Percentiles rank a stretch among this genome's conserved stretches.
Conservation (phyloP, 2,797 vertebrate genomes). For the Microctenopoma lineatum region DNA sequence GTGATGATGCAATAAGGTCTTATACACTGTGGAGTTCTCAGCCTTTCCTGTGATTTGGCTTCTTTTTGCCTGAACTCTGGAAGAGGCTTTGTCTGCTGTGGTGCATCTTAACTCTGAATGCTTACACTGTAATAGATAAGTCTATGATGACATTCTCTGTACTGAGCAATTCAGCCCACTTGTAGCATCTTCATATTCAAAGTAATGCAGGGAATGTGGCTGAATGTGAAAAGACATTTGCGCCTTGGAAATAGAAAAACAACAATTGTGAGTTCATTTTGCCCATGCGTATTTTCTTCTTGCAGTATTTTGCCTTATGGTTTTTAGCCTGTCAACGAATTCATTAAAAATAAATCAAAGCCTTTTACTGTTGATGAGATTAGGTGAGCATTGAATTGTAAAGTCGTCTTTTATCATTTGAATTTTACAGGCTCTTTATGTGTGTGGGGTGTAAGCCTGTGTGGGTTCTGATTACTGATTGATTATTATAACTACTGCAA, state of each 20-base stretch:
- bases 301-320: constrained; percentile 52
- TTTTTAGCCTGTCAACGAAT: constrained; percentile 37
- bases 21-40: constrained; percentile 76
- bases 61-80: constrained; percentile 46
- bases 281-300: constrained; percentile 49
- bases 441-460: constrained; percentile 40
- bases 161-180: constrained; percentile 22
- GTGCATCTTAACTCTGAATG: constrained; percentile 49
- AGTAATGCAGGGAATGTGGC: constrained; percentile 27
- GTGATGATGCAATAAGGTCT: constrained; percentile 80
- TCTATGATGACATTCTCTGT: constrained; percentile 14
- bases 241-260: constrained; percentile 22
- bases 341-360: constrained; percentile 35
- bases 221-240: constrained; percentile 16
- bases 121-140: constrained; percentile 62
- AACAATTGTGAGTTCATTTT: constrained; percentile 36
- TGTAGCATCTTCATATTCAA: constrained; percentile 47
- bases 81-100: constrained; percentile 62
- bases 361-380: constrained; percentile 53
- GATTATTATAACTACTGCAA: constrained; percentile 61
- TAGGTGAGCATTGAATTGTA: constrained; percentile 48
- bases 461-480: constrained; percentile 66
- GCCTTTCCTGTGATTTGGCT: constrained; percentile 57
- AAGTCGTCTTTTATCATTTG: constrained; percentile 46
- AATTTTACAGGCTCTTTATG: constrained; percentile 46